Conservation (phyloP, 1,140 invertebrate species). For the Bombus pascuorum region DNA sequence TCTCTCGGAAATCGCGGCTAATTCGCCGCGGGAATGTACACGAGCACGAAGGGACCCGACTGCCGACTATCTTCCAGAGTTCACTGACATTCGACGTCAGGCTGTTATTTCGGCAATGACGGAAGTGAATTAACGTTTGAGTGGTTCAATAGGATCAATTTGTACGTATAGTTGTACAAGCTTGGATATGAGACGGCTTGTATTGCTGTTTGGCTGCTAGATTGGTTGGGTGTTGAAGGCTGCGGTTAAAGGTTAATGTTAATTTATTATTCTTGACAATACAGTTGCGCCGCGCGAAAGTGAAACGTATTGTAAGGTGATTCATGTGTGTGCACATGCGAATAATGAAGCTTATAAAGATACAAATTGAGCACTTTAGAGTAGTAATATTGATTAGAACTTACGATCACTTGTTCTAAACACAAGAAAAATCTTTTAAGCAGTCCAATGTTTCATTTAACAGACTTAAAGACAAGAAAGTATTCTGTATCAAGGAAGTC, state of each 20-base stretch:
- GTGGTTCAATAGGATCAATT: constrained; percentile 22
- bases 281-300: neutral
- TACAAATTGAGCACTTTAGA: neutral
- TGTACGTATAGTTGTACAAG: neutral
- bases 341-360: neutral
- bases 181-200: neutral
- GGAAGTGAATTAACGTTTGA: constrained; percentile 9
- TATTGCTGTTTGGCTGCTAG: neutral
- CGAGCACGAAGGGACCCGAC: neutral
- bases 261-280: neutral
- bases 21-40: constrained; percentile 45
- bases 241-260: neutral
- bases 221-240: neutral
- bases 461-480: neutral
- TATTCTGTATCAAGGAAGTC: no score
- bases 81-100: neutral
- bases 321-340: no score
- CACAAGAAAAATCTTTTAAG: neutral
- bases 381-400: neutral
- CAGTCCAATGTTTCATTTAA: neutral
- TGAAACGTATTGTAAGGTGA: neutral
- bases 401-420: neutral
- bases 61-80: neutral
- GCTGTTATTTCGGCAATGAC: constrained; percentile 27
- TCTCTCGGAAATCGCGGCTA: constrained; percentile 38